A percentile compares a stretch with the other conserved stretches of the same genome.
Evolutionary conservation across 2,888 invertebrate genomes (phyloP).

Genomic region (Xylota sylvarum): DNA sequence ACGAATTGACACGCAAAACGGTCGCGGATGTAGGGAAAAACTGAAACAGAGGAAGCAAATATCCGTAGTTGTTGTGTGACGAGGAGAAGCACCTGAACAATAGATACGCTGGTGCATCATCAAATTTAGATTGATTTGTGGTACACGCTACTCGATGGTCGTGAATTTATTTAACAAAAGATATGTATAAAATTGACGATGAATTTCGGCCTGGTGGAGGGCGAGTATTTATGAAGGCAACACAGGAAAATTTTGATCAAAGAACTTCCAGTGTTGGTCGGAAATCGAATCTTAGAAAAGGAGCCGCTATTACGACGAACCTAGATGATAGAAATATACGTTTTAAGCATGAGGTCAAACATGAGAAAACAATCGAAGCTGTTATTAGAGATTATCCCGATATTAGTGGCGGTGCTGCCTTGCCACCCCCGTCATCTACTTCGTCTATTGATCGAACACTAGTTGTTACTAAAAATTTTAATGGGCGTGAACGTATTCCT

Average conservation of each 20-base stretch:
- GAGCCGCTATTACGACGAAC: constrained; percentile 88
- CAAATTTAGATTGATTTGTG: not conserved
- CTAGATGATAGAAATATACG: constrained; percentile 84
- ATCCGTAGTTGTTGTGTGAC: constrained; percentile 2
- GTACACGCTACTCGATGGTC: constrained; percentile 4
- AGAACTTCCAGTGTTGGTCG: constrained; percentile 29
- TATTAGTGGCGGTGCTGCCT: constrained; percentile 78
- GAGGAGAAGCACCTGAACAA: constrained; percentile 19
- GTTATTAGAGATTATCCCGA: constrained; percentile 85
- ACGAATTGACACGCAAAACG: constrained; percentile 51
- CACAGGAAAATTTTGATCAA: constrained; percentile 78
- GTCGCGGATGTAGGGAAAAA: constrained; percentile 18
- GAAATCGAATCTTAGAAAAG: constrained; percentile 78
- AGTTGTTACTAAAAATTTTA: constrained; percentile 29
- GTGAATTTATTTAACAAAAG: not conserved
- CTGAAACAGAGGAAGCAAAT: constrained; percentile 9
- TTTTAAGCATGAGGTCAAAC: constrained; percentile 86
- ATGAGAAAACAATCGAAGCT: constrained; percentile 86
- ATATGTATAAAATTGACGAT: constrained; percentile 81
- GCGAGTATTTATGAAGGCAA: constrained; percentile 81
- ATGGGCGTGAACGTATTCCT: constrained; percentile 31
- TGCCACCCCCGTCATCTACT: constrained; percentile 80
- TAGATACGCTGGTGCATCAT: constrained; percentile 3
- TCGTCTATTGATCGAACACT: constrained; percentile 83
- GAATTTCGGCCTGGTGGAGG: constrained; percentile 80